A percentile compares a stretch with the other conserved stretches of the same genome.
phyloP scores from a whole-genome alignment of 2,797 vertebrate species.

The Sarcoramphus papa region DNA sequence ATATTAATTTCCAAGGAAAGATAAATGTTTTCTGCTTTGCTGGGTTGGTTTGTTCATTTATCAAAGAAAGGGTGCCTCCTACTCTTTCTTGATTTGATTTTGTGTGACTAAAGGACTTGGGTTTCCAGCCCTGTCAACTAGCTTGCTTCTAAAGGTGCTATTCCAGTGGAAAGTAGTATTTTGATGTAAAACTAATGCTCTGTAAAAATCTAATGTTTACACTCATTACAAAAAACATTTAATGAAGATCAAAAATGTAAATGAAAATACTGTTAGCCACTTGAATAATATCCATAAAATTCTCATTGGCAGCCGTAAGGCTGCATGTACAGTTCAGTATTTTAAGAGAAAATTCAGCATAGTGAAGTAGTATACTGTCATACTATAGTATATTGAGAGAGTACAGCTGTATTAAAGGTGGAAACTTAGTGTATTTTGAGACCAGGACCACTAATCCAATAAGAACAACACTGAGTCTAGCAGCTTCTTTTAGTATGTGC shows the following conservation, averaged over 20 bases:
- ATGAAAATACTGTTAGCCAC: not conserved
- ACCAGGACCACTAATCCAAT: not conserved
- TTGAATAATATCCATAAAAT: not conserved
- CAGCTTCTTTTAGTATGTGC: not conserved
- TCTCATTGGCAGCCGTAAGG: not conserved
- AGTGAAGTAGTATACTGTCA: not conserved
- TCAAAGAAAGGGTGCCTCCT: not conserved
- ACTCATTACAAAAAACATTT: not conserved
- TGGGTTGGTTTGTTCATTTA: not conserved
- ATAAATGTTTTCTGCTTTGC: not conserved
- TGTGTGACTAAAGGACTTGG: not conserved
- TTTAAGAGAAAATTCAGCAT: not conserved
- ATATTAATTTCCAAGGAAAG: not conserved
- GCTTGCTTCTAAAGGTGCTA: not conserved
- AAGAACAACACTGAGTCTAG: not conserved
- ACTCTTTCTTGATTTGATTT: not conserved
- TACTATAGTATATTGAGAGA: not conserved
- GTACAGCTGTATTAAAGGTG: not conserved
- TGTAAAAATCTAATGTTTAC: not conserved
- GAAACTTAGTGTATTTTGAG: not conserved
- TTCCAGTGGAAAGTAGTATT: not conserved
- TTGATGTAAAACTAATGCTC: not conserved
- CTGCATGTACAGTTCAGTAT: not conserved
- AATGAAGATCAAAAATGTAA: not conserved
- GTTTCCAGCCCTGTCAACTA: not conserved